Evolutionary conservation across 2,113 vertebrate genomes (phyloP), one percentile per base, ranked within the genome.

Genomic region (Aplodontia rufa): DNA sequence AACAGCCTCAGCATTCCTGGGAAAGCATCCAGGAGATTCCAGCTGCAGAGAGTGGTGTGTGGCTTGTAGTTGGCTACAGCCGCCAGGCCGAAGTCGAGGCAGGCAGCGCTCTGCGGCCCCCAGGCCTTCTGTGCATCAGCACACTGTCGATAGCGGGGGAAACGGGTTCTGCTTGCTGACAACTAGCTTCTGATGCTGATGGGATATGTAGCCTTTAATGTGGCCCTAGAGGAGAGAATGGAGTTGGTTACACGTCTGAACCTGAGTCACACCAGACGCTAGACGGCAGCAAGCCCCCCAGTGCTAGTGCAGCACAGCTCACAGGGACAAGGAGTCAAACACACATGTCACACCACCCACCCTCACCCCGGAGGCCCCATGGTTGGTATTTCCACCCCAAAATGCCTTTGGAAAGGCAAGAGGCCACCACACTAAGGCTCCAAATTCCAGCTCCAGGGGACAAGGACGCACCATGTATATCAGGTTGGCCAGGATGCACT

Each of bases 101-200:
- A n/a, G n/a, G n/a, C n/a, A n/a, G n/a, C n/a, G n/a, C 24, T 58
- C 22, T 58, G 22, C 22, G 55, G 5, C 55, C 55, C 8, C 30
- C 5, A 2, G 37, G 24, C 10, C 75, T 14, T 3, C 64, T n/a
- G 53, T 28, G 5, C 28, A 1, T 94, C 98, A 99, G 75, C 99
- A 99, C 92, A 99, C 98, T 0, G 99, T 99, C 49, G 99, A 99
- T 55, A 99, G 98, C 0, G 99, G 98, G 66, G 99, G 99, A 97
- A 99, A 99, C 0, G 99, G 99, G 79, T 99, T 99, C 97, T 99
- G 99, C 98, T 99, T 99, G 97, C 99, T 99, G 98, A 99, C 99
- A 5, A 99, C 99, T 20, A 99, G 98, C 96, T 99, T 99, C 98
- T 99, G 99, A 97, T 99, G 99, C 97, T 99, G 99, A 83, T 99